A percentile compares a stretch with the other conserved stretches of the same genome.
phyloP scores from a whole-genome alignment of 2,113 vertebrate genomes.

The Alethe diademata region DNA sequence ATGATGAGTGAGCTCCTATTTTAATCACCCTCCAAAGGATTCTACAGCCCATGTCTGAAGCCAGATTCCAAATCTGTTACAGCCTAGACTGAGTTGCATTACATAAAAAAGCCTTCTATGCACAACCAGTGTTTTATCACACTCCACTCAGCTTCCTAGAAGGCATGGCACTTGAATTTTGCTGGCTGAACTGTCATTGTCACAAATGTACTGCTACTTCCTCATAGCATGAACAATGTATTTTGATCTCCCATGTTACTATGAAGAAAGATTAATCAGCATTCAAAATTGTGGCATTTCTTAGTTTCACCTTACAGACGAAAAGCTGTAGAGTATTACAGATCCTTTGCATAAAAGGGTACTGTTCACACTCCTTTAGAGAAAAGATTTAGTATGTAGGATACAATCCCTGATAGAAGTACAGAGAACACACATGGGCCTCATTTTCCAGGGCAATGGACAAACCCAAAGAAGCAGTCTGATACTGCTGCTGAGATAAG shows the following conservation, averaged over 20 bases:
- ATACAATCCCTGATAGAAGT: background rate
- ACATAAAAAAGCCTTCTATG: background rate
- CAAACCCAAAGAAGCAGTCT: background rate
- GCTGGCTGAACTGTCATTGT: background rate
- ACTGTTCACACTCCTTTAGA: background rate
- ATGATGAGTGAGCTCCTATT: background rate
- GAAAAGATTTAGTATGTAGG: background rate
- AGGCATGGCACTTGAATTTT: background rate
- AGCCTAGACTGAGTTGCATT: background rate
- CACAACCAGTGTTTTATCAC: background rate
- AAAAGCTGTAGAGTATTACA: background rate
- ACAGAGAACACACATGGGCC: background rate
- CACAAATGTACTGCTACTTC: background rate
- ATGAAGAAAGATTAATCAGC: background rate
- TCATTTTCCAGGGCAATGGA: background rate
- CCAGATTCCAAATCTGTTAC: background rate
- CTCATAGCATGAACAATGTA: background rate
- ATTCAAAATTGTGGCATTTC: background rate
- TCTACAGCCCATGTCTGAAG: background rate
- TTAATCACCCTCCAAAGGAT: background rate
- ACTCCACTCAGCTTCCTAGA: background rate
- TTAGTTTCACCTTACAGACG: background rate
- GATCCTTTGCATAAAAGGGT: background rate
- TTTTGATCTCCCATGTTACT: background rate
- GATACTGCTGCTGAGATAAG: background rate